These are phyloP conservation scores for Craterocephalus amniculus DNA, from an alignment of 2,797 vertebrate genomes.

Conservation along the genomic window DNA sequence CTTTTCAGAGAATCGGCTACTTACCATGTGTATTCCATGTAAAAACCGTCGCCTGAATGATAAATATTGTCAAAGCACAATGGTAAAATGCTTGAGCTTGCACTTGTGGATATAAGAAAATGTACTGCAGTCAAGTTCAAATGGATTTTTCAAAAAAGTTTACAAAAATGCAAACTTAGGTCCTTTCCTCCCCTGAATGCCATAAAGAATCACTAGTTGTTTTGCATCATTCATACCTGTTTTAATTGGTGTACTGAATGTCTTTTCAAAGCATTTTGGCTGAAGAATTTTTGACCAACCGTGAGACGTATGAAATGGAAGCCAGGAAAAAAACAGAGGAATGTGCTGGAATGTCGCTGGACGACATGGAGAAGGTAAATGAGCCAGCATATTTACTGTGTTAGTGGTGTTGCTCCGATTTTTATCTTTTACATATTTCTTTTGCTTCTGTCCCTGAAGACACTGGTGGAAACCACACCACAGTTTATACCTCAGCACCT, in stretches of 20 bases:
- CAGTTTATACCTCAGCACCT: conserved; percentile 56
- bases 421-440: background rate
- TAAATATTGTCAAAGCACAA: too few species aligned
- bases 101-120: too few species aligned
- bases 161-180: too few species aligned
- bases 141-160: too few species aligned
- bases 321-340: conserved; percentile 58
- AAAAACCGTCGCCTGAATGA: too few species aligned
- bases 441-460: conserved; percentile 32
- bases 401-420: too few species aligned
- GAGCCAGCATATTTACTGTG: background rate
- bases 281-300: conserved; percentile 67
- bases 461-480: conserved; percentile 39
- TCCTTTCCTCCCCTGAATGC: too few species aligned
- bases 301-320: conserved; percentile 50
- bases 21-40: background rate
- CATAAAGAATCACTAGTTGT: background rate
- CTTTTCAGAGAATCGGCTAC: too few species aligned
- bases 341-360: conserved; percentile 60
- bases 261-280: conserved; percentile 63
- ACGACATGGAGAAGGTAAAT: conserved; percentile 70
- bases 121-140: too few species aligned
- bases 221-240: too few species aligned
- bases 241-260: background rate
- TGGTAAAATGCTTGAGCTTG: too few species aligned